Base-by-base conservation (phyloP, 2,888 invertebrate genomes). In the Aspidapion aeneum region DNA sequence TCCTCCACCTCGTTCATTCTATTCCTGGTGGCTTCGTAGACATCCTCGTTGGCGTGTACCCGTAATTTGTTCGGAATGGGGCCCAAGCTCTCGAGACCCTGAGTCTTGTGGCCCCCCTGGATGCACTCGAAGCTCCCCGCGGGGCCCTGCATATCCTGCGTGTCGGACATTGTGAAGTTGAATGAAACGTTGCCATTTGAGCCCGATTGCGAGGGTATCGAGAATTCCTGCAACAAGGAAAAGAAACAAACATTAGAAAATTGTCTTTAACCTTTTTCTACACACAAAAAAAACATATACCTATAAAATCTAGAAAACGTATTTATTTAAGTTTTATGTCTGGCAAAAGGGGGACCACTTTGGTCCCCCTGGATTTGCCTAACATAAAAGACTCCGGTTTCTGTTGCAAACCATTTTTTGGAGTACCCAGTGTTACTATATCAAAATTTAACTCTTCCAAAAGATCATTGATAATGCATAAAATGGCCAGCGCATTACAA, bases 91-190 rank as follows among this genome's bases (percentile, higher is more conserved):
- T 91, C 90, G 80, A 94, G 83, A 69, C 87, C 86, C 63, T 77
- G 77, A 61, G 78, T 70, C 57, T 76, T 76, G 18, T 77, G 77
- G 77, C 85, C 73, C 82, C 83, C 74, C 83, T 85, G 80, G 76
- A 96, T 88, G 82, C 96, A 96, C 82, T 96, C 96, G 82, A 96
- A 93, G 80, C 94, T 93, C 78, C 96, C 96, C 82, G 93, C 92
- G 65, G 86, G 87, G 72, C 86, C 87, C 81, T 93, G 93, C 82
- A 90, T 89, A 80, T 91, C 92, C 75, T 88, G 86, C 81, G 90
- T 88, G 76, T 86, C 87, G 75, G 91, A 89, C 80, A 93, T 85
- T 81, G 88, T 88, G 78, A 90, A 93, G 83, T 86, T 89, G 84
- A 91, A 93, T 80, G 80, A 85, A 79, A 84, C 80, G 73, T 81